Base-by-base conservation (phyloP, 2,113 vertebrate genomes). In the Strigops habroptila region DNA sequence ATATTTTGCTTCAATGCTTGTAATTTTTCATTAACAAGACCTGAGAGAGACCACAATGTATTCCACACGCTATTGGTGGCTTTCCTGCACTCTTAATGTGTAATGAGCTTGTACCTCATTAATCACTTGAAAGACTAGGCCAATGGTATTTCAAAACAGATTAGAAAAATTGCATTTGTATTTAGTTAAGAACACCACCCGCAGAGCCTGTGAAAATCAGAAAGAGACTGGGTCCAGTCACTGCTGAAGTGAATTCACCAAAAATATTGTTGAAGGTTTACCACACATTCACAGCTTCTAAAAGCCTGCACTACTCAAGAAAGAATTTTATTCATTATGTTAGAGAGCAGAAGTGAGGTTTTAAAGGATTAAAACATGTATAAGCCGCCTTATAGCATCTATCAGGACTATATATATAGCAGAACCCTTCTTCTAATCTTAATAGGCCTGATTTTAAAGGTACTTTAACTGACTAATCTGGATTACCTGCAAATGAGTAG, bases 301-400 rank as follows among this genome's bases (percentile, higher is more conserved):
- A 68, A 83, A 83, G 35, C 19, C 28, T 49, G 43, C 59, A 67
- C 35, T 30, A 21, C 9, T 84, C 57, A 43, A 53, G 31, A 74
- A 75, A 52, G 18, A 44, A 73, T 86, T 94, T 93, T 82, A 69
- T 65, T 80, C 86, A 62, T 49, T 67, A 51, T 86, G 79, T 51
- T 81, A 60, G 80, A 94, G 51, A 92, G 46, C 43, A 88, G 69
- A 24, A 95, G 13, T 51, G 33, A 93, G 90, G 80, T 57, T 96
- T 92, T 94, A 93, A 94, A 86, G 70, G 92, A 95, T 96, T 96
- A 86, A 78, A 86, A 78, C 60, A 49, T 18, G 35, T 55, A 37
- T 94, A 97, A 97, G 86, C 77, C 0, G 24, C 48, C 31, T 95
- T 92, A 82, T 0, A 79, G 44, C 1, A 2, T 86, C 83, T 93